These are phyloP conservation scores for Nesometra sesokonis DNA, from an alignment of 35 echinoderm and acorn worm genomes.

Conservation along the genomic window DNA sequence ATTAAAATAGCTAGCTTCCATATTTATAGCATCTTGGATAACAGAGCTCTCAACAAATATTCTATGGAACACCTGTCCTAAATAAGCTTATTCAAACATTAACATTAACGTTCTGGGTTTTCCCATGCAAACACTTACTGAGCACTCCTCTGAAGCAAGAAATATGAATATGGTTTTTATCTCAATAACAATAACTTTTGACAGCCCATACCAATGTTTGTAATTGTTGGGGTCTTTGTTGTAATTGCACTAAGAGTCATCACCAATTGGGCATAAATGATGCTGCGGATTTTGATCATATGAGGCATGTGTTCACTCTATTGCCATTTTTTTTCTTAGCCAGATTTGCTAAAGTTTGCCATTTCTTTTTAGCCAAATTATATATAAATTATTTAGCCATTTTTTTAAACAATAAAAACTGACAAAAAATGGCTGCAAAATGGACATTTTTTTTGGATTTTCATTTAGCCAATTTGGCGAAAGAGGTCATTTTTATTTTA, in stretches of 20 bases:
- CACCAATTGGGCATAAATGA: background rate
- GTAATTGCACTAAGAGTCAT: background rate
- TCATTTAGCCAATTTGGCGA: too few species aligned
- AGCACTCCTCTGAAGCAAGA: background rate
- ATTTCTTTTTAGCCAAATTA: too few species aligned
- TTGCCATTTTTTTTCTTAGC: too few species aligned
- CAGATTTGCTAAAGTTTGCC: too few species aligned
- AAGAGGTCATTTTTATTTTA: too few species aligned
- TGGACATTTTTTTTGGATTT: too few species aligned
- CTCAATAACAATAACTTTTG: too few species aligned
- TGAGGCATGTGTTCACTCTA: too few species aligned
- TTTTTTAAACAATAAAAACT: too few species aligned
- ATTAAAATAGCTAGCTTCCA: background rate
- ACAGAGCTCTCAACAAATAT: background rate
- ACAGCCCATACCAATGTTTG: background rate
- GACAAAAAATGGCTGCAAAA: too few species aligned
- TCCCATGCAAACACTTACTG: background rate
- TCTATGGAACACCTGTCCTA: background rate
- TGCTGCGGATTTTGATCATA: background rate
- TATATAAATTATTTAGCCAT: too few species aligned
- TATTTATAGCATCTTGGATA: background rate
- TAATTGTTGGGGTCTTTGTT: background rate
- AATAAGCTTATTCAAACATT: background rate
- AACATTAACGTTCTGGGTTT: background rate
- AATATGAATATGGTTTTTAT: too few species aligned